A percentile compares a stretch with the other conserved stretches of the same genome.
Conservation (phyloP, 1,140 invertebrate genomes). For the Dendroctonus ponderosae region DNA sequence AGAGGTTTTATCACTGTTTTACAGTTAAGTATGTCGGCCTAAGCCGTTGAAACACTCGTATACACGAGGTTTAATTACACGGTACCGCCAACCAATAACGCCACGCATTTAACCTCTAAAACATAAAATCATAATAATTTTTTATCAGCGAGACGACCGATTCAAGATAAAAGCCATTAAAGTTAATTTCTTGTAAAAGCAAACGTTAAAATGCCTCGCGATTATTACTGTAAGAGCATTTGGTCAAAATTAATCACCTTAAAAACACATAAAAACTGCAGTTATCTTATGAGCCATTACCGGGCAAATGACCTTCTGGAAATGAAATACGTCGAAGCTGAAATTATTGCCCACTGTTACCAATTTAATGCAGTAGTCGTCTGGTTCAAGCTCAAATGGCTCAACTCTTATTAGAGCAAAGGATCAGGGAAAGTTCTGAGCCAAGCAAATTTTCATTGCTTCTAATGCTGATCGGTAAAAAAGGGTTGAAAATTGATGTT, state of each 20-base stretch:
- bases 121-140: constrained; percentile 32
- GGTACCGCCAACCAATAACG: constrained; percentile 2
- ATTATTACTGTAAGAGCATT: constrained; percentile 34
- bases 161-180: constrained; percentile 33
- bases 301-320: constrained; percentile 26
- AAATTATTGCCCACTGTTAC: constrained; percentile 9
- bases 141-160: constrained; percentile 32
- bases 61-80: constrained; percentile 5
- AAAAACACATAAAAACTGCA: constrained; percentile 35
- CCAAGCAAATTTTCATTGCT: too few species aligned
- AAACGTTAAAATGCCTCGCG: constrained; percentile 33
- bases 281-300: constrained; percentile 34
- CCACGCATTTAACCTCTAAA: constrained; percentile 27
- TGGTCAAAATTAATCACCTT: constrained; percentile 34
- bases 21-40: too few species aligned
- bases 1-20: too few species aligned
- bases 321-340: constrained; percentile 9
- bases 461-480: too few species aligned
- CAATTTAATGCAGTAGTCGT: background rate
- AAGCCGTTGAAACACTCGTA: background rate
- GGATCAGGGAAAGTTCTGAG: too few species aligned
- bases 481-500: too few species aligned
- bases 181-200: constrained; percentile 36
- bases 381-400: background rate
- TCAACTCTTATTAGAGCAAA: too few species aligned